Conservation (phyloP, 2,888 invertebrate genomes). For the Anarsia innoxiella region DNA sequence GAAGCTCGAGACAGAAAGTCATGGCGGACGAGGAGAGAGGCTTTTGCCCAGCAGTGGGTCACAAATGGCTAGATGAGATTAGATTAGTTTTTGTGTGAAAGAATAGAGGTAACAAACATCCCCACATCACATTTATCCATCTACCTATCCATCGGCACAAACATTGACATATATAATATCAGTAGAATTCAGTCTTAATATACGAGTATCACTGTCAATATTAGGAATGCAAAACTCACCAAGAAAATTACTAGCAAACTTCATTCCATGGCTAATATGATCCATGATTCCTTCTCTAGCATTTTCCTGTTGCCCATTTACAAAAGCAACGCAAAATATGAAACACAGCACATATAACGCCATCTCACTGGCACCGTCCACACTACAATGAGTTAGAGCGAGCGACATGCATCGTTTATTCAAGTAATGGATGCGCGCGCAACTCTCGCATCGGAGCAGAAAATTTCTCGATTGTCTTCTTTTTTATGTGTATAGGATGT, state of each 20-base stretch:
- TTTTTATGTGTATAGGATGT: slow-evolving; percentile 37
- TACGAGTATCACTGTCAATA: no score
- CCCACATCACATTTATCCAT: no score
- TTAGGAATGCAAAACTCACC: no score
- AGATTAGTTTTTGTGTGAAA: no score
- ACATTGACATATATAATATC: no score
- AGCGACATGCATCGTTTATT: slow-evolving; percentile 45
- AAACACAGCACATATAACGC: slow-evolving; percentile 41
- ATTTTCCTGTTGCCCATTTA: slow-evolving; percentile 32
- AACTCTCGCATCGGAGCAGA: slow-evolving; percentile 48
- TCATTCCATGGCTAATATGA: slow-evolving; percentile 54
- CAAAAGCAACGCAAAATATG: slow-evolving; percentile 29
- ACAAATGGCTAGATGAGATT: no score
- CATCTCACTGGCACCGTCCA: slow-evolving; percentile 43
- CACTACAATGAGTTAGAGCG: slow-evolving; percentile 36
- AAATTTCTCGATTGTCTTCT: slow-evolving; percentile 33
- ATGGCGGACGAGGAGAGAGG: no score
- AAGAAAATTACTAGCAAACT: slow-evolving; percentile 58
- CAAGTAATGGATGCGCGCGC: slow-evolving; percentile 46
- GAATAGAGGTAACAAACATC: no score
- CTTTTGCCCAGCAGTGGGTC: no score
- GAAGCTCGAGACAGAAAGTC: no score
- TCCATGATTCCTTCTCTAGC: slow-evolving; percentile 51
- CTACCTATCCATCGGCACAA: no score
- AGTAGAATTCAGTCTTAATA: no score